These are phyloP conservation scores for Spea multiplicata DNA, from an alignment of 2,113 vertebrate genomes.

Conservation along the genomic window DNA sequence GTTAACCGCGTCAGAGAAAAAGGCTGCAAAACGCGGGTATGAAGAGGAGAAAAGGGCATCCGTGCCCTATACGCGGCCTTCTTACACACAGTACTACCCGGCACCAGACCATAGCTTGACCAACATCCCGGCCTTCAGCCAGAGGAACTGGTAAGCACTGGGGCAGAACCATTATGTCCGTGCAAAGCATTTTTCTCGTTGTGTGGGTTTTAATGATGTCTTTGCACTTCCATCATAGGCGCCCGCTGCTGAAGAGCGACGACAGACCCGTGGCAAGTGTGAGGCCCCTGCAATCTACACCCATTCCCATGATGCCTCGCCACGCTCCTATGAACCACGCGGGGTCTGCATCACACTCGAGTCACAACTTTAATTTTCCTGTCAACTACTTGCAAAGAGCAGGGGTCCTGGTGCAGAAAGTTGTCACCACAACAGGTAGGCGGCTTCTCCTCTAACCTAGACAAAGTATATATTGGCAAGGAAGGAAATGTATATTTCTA, in stretches of 20 bases:
- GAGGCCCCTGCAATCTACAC: constrained; percentile 93
- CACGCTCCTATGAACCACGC: constrained; percentile 76
- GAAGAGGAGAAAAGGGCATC: constrained; percentile 97
- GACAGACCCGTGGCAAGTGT: constrained; percentile 96
- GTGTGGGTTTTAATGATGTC: background rate
- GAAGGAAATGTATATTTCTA: background rate
- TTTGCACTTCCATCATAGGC: constrained; percentile 64
- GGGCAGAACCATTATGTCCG: background rate
- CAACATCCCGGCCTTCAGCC: constrained; percentile 90
- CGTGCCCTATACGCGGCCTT: constrained; percentile 91
- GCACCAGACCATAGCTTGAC: constrained; percentile 85
- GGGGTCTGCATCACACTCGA: constrained; percentile 74
- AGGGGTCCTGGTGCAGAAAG: constrained; percentile 92
- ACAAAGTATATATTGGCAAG: no score
- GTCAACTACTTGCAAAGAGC: constrained; percentile 96
- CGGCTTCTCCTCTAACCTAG: background rate
- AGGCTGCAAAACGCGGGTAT: constrained; percentile 96
- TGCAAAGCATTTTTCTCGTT: no score
- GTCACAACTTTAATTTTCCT: constrained; percentile 80
- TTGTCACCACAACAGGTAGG: constrained; percentile 93
- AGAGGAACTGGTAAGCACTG: constrained; percentile 87
- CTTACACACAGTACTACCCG: constrained; percentile 96
- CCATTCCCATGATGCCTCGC: constrained; percentile 97
- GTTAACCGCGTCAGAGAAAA: constrained; percentile 96
- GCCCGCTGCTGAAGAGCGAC: constrained; percentile 79